A percentile compares a stretch with the other conserved stretches of the same genome.
These are phyloP conservation scores for Rhegmatorhina hoffmannsi DNA, from an alignment of 2,113 vertebrate species.

Conservation along the genomic window DNA sequence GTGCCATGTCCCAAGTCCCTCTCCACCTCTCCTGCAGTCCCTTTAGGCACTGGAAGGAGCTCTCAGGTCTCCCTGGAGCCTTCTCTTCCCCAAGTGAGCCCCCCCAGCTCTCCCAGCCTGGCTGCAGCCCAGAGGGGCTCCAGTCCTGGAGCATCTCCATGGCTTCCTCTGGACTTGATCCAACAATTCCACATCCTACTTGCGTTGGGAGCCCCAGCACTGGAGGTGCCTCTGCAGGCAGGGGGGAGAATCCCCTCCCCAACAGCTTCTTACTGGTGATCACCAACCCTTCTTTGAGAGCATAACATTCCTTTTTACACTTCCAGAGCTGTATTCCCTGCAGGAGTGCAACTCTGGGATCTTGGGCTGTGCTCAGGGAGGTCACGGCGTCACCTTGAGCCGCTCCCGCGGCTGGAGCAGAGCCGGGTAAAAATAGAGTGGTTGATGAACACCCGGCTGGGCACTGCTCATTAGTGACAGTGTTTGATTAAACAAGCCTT, in stretches of 20 bases:
- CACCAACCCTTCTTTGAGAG: rapidly evolving
- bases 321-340: rapidly evolving
- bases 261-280: rapidly evolving
- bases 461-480: background rate
- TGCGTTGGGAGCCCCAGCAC: rapidly evolving
- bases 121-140: background rate
- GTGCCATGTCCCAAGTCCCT: background rate
- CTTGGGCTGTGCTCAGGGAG: background rate
- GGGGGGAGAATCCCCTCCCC: background rate
- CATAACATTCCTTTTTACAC: rapidly evolving
- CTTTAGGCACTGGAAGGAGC: rapidly evolving
- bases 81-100: rapidly evolving
- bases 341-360: background rate
- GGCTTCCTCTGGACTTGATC: rapidly evolving
- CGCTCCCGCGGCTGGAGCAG: background rate
- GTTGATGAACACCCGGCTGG: rapidly evolving
- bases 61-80: background rate
- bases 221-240: background rate
- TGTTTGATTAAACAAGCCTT: background rate
- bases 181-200: background rate
- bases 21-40: background rate
- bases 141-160: background rate
- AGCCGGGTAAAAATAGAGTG: background rate
- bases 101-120: background rate
- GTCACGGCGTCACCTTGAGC: background rate